Conservation (phyloP, 2,113 vertebrate genomes). For the Heterochromis multidens region DNA sequence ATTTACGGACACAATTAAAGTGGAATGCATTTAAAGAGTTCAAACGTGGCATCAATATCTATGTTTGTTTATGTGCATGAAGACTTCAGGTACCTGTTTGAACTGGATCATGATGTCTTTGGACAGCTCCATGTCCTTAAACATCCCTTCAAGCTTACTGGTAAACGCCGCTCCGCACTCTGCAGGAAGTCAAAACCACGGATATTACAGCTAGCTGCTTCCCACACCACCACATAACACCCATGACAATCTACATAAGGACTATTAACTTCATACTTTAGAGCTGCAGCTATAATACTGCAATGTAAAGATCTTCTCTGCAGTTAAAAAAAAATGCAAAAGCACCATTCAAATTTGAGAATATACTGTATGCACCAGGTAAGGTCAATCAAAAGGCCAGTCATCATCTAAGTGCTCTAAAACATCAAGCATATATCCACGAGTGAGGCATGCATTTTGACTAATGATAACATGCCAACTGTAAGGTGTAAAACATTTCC, state of each 20-base stretch:
- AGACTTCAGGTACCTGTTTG: conserved; percentile 81
- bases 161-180: conserved; percentile 99
- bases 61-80: background rate
- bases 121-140: conserved; percentile 99
- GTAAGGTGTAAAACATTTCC: background rate
- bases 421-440: background rate
- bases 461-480: background rate
- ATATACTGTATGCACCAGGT: background rate
- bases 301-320: background rate
- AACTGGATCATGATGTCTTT: conserved; percentile 99
- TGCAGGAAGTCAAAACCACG: conserved; percentile 55
- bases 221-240: background rate
- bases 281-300: background rate
- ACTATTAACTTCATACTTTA: background rate
- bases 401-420: background rate
- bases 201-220: background rate
- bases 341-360: background rate
- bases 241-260: background rate
- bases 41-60: background rate
- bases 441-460: background rate
- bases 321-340: background rate
- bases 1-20: background rate
- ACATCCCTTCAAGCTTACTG: conserved; percentile 99
- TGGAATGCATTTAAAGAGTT: background rate
- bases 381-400: background rate